Conservation (phyloP, 2,113 vertebrate species). For the Salvelinus alpinus region DNA sequence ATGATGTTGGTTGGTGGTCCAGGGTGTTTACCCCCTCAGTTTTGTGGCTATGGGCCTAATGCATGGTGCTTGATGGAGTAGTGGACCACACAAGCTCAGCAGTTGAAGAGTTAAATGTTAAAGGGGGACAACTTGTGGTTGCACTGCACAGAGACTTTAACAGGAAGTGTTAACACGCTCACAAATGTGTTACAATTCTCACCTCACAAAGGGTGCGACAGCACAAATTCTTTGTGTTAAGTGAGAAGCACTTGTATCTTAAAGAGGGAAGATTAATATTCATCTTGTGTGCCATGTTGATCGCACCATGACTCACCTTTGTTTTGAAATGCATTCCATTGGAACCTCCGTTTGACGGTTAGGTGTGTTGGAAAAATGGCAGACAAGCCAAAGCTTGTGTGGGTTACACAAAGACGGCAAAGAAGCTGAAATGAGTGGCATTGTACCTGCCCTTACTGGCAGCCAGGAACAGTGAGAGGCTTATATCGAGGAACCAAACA, state of each 20-base stretch:
- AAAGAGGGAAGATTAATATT: not conserved
- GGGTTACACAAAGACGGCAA: not conserved
- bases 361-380: conserved; percentile 12
- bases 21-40: not conserved
- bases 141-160: not conserved
- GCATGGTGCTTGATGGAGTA: not conserved
- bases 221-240: not conserved
- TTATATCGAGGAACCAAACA: not conserved
- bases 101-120: not conserved
- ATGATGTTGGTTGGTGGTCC: not conserved
- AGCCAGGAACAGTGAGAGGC: not conserved
- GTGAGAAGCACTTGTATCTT: not conserved
- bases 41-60: not conserved
- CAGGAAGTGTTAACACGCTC: not conserved
- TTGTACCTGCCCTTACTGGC: not conserved
- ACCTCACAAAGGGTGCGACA: not conserved
- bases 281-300: conserved; percentile 8
- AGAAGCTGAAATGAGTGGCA: not conserved
- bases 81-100: not conserved
- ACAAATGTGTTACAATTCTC: not conserved
- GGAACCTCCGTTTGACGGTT: conserved; percentile 17
- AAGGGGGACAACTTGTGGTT: not conserved
- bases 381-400: conserved; percentile 30
- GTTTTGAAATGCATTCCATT: conserved; percentile 36
- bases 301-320: conserved; percentile 17